phyloP scores from a whole-genome alignment of 2,797 vertebrate genomes.

The Streptopelia turtur region DNA sequence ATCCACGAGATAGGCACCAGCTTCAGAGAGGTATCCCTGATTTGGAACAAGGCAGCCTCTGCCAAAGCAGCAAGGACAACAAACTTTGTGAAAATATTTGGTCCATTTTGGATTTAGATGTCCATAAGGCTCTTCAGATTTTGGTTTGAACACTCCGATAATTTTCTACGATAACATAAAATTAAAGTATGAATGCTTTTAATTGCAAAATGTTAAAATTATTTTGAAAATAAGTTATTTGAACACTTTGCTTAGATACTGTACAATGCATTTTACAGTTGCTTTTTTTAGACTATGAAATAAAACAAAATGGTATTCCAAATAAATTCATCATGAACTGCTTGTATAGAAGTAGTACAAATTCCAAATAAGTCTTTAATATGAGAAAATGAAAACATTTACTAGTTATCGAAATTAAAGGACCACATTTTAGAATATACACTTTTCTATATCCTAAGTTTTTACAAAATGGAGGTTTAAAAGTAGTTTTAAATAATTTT shows the following conservation, averaged over 20 bases:
- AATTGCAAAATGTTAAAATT: not conserved
- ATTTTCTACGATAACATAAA: slow-evolving; percentile 82
- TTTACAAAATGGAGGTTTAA: not conserved
- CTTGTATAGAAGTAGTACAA: not conserved
- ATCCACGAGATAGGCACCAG: slow-evolving; percentile 93
- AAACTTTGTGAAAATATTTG: slow-evolving; percentile 98
- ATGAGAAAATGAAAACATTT: not conserved
- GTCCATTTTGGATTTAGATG: slow-evolving; percentile 99
- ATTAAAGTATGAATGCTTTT: not conserved
- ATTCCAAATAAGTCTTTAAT: not conserved
- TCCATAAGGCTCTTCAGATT: slow-evolving; percentile 98
- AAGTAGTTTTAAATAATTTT: not conserved
- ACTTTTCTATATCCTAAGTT: not conserved
- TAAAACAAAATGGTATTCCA: not conserved
- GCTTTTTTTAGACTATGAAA: not conserved
- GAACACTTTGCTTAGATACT: not conserved
- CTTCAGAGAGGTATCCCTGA: slow-evolving; percentile 97
- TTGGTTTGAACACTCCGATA: slow-evolving; percentile 98
- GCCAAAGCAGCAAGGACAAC: slow-evolving; percentile 98
- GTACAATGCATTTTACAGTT: not conserved
- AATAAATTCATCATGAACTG: not conserved
- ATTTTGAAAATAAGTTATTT: not conserved
- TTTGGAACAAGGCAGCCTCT: slow-evolving; percentile 95
- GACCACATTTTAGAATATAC: not conserved
- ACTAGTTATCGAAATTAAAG: not conserved